Evolutionary conservation across 2,888 invertebrate genomes (phyloP), one percentile per base, ranked within the genome.

Genomic region (Drosophila algonquin): DNA sequence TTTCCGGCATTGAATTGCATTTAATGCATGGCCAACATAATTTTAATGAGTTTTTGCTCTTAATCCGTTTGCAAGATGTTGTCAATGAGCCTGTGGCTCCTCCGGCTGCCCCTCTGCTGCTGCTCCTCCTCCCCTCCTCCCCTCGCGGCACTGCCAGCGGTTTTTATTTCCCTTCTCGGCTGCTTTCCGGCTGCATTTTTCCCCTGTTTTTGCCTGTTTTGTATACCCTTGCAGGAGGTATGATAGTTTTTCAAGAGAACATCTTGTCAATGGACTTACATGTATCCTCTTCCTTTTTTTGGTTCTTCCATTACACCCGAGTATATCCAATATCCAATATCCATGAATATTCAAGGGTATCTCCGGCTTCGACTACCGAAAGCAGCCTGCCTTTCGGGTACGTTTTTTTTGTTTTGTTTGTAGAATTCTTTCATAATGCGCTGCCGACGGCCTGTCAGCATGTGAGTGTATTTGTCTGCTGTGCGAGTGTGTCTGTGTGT

Each of bases 11-110:
- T 79, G 79, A 87, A 84, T 84, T 85, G 87, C 82, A 82, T 85
- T 88, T 84, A 89, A 87, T 88, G 80, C 80, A 85, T 81, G 89
- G 73, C 88, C 80, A 83, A 85, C 88, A 87, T 85, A 87, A 87
- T 88, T 89, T 89, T 89, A 89, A 89, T 89, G 89, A 89, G 90
- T 89, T 87, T 85, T 89, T 81, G 75, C 90, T 76, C 77, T 87
- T 85, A 85, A 85, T 85, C 85, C 82, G 80, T 82, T 85, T 82
- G 84, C 78, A 87, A 87, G 84, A 85, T 85, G 83, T 77, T 87
- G 75, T 87, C 87, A 87, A 87, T 78, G 84, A 81, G 80, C 77
- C 74, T 69, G 75, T 69, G 73, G 76, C 79, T 58, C 48, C 35
- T 32, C 8, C 18, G 21, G 32, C 47, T 12, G 30, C 30, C 46